phyloP scores from a whole-genome alignment of 2,113 vertebrate genomes.

The Planiliza haematocheilus region DNA sequence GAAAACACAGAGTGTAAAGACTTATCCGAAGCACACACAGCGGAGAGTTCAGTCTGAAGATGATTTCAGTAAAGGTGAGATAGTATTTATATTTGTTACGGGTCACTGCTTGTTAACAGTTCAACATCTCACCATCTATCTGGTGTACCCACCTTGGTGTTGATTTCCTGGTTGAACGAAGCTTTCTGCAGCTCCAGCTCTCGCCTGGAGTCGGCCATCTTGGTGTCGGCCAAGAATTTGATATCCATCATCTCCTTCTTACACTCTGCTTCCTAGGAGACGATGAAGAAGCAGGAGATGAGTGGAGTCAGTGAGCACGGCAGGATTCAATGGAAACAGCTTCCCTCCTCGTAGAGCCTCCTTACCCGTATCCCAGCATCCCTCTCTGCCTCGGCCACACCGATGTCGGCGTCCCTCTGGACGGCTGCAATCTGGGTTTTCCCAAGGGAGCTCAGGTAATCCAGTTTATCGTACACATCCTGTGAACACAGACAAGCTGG shows the following conservation, averaged over 20 bases:
- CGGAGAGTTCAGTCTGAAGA: too few species aligned
- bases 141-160: constrained; percentile 87
- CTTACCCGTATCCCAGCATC: constrained; percentile 94
- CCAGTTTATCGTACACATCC: constrained; percentile 97
- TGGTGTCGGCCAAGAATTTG: constrained; percentile 94
- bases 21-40: too few species aligned
- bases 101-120: too few species aligned
- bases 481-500: constrained; percentile 58
- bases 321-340: not conserved
- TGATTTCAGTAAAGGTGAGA: too few species aligned
- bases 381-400: constrained; percentile 94
- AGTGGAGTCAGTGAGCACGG: not conserved
- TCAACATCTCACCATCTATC: too few species aligned
- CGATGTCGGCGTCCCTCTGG: constrained; percentile 93
- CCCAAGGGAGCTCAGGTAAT: constrained; percentile 96
- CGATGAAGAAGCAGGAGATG: not conserved
- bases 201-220: constrained; percentile 93
- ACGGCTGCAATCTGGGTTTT: constrained; percentile 95
- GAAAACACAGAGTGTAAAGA: too few species aligned
- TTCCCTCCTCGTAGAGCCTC: not conserved
- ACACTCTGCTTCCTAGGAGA: constrained; percentile 90
- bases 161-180: constrained; percentile 93
- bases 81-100: too few species aligned
- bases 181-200: constrained; percentile 95
- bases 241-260: constrained; percentile 95